phyloP scores from a whole-genome alignment of 2,113 vertebrate genomes.

The Oryzias melastigma region DNA sequence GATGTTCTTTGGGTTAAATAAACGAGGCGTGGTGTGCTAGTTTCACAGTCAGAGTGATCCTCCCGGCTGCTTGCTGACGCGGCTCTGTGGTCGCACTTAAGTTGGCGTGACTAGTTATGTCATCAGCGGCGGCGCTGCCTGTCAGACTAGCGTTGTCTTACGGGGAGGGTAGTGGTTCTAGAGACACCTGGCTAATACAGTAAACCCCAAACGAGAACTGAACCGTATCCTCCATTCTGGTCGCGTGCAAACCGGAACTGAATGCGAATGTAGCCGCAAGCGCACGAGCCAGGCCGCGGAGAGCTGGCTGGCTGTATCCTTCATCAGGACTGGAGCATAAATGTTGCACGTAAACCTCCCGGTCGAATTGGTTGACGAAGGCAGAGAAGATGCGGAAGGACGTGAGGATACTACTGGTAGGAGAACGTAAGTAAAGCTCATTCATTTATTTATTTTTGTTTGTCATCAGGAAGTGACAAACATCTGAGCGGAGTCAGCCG shows the following conservation, averaged over 20 bases:
- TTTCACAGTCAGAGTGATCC: not conserved
- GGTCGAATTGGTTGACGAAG: conserved; percentile 21
- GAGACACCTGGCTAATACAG: not conserved
- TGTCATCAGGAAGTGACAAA: conserved; percentile 1
- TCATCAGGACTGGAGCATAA: conserved; percentile 37
- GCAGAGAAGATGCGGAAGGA: conserved; percentile 89
- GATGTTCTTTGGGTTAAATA: too few species aligned
- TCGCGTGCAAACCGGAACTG: conserved; percentile 10
- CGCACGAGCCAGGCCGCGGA: conserved; percentile 41
- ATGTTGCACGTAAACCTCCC: conserved; percentile 39
- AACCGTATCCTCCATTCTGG: not conserved
- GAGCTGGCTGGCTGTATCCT: conserved; percentile 32
- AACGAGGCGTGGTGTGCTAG: conserved; percentile 29
- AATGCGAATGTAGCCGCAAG: conserved; percentile 53
- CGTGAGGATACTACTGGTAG: conserved; percentile 93
- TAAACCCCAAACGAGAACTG: too few species aligned
- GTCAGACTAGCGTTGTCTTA: not conserved
- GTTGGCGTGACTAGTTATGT: conserved; percentile 21
- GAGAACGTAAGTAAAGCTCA: conserved; percentile 84
- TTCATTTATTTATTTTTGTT: not conserved
- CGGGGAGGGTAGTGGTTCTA: too few species aligned
- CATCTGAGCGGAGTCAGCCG: conserved; percentile 6
- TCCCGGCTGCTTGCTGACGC: not conserved
- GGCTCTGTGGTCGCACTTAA: conserved; percentile 1
- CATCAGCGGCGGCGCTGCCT: not conserved